A percentile compares a stretch with the other conserved stretches of the same genome.
These are phyloP conservation scores for Drosophila ambigua DNA, from an alignment of 1,140 invertebrate genomes.

Conservation along the genomic window DNA sequence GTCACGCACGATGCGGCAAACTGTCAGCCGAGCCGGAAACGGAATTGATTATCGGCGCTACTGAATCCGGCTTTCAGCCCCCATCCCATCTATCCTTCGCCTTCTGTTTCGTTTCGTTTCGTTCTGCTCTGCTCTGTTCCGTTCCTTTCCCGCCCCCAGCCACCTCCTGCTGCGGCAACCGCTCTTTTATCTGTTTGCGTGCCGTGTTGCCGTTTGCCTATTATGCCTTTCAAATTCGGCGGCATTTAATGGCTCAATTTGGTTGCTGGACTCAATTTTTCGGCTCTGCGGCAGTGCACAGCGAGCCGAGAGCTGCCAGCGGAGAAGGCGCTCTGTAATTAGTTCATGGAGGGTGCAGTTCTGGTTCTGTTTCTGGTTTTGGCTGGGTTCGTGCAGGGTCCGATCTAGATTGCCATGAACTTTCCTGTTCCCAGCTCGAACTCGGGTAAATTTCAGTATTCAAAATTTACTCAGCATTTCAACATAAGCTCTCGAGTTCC, in stretches of 20 bases:
- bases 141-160: neutral
- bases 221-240: constrained; percentile 53
- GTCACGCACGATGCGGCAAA: constrained; percentile 68
- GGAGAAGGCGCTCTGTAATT: neutral
- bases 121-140: too few species aligned
- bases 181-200: constrained; percentile 69
- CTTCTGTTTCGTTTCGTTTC: too few species aligned
- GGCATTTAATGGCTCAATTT: constrained; percentile 71
- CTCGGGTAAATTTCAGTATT: neutral
- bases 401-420: neutral
- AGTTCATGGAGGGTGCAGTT: too few species aligned
- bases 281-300: neutral
- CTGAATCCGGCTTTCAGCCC: constrained; percentile 44
- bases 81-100: too few species aligned
- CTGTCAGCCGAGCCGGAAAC: constrained; percentile 69
- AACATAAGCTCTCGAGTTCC: constrained; percentile 22
- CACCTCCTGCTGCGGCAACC: constrained; percentile 21
- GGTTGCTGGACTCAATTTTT: neutral
- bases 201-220: constrained; percentile 57
- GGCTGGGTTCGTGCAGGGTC: too few species aligned
- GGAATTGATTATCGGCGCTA: constrained; percentile 74
- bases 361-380: too few species aligned
- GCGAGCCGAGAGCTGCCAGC: neutral
- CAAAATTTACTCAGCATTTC: constrained; percentile 22
- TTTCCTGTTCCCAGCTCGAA: neutral